Base-by-base conservation (phyloP, 1,140 invertebrate species). In the Tetraneura akinire region DNA sequence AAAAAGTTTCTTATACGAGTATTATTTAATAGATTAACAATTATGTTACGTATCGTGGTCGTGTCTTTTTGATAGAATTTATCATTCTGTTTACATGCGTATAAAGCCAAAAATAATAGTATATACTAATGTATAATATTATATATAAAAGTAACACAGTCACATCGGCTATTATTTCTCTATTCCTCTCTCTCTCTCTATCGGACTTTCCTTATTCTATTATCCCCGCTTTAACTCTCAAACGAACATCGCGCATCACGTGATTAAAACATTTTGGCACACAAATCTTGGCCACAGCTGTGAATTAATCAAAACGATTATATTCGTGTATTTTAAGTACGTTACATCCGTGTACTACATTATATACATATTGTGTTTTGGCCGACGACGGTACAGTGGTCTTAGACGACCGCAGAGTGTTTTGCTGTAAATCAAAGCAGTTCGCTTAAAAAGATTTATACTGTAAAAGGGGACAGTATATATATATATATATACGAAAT, bases 241-340 rank as follows among this genome's bases (percentile, higher is more conserved):
- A 70, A 5, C 45, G 66, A 49, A 49, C 21, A 70, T 16, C 26
- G 42, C 21, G 66, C 45, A n/a, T n/a, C n/a, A 49, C 23, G 23
- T 51, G 45, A 71, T 68, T 68, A 68, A 71, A 49, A 49, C 68
- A 16, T 32, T 51, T 71, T 71, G 68, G 68, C 68, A 71, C 68
- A 37, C 68, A 13, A 51, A 16, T 51, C 16, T 71, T 71, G 68
- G 68, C 68, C 23, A 14, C 16, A 9, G 8, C 16, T 14, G 26
- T 51, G 45, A 71, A 71, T 71, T 71, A 71, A 71, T 71, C 68
- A 71, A 71, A 51, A 71, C 23, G 23, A 51, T 71, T 71, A 51
- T 49, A 26, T 16, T 23, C 68, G 3, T 11, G 68, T 51, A 70
- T 21, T 37, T 42, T 32, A 53, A 21, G 32, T 66, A 66, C 3